A percentile compares a stretch with the other conserved stretches of the same genome.
phyloP scores from a whole-genome alignment of 2,888 invertebrate species.

The Clitarchus hookeri region DNA sequence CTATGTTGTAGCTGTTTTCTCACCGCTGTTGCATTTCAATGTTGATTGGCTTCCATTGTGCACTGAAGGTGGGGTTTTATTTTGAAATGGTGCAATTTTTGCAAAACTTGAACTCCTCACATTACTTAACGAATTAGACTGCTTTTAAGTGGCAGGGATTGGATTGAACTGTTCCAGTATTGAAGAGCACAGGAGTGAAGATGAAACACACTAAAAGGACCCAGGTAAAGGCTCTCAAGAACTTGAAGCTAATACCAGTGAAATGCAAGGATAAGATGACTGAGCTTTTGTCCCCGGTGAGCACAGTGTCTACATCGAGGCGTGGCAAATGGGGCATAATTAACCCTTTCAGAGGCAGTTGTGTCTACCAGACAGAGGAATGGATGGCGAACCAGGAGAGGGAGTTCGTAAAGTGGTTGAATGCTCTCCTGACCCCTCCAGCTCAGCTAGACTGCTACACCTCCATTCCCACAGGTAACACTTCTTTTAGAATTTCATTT shows the following conservation, averaged over 20 bases:
- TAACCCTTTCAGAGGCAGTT: conserved; percentile 65
- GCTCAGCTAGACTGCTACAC: conserved; percentile 68
- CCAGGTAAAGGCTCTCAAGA: not conserved
- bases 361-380: conserved; percentile 69
- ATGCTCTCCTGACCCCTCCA: conserved; percentile 75
- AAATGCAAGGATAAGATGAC: not conserved
- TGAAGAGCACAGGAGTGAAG: not conserved
- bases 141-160: too few species aligned
- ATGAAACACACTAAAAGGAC: not conserved
- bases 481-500: not conserved
- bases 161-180: not conserved
- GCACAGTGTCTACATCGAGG: conserved; percentile 57
- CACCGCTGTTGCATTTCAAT: too few species aligned
- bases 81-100: too few species aligned
- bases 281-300: not conserved
- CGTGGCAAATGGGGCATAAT: conserved; percentile 45
- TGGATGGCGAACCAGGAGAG: conserved; percentile 71
- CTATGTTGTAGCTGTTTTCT: too few species aligned
- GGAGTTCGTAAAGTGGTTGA: conserved; percentile 79
- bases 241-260: not conserved
- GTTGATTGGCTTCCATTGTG: too few species aligned
- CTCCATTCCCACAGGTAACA: conserved; percentile 57
- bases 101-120: too few species aligned
- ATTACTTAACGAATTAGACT: too few species aligned
- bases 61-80: too few species aligned